Evolutionary conservation across 2,797 vertebrate genomes (phyloP), one percentile per base, ranked within the genome.

Genomic region (Rhinoraja longicauda): DNA sequence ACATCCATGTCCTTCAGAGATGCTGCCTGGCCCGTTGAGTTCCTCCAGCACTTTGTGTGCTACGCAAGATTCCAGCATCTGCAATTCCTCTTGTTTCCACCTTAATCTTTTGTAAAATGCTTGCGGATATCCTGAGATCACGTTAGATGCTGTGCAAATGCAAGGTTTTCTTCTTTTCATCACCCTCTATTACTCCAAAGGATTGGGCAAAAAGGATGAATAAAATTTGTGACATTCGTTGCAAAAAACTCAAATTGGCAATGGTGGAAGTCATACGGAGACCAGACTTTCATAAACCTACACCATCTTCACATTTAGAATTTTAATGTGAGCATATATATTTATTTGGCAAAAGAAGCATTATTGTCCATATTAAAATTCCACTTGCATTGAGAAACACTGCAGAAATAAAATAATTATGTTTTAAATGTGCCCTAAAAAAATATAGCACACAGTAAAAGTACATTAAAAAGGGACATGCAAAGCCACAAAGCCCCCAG

Each of bases 381-480:
- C 75, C 29, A 12, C n/a, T 77, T 75, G 29, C 75, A 77, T 77
- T 77, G 75, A 32, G 75, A 77, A 77, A 32, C 32, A 15, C 75
- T 36, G 75, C 29, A 77, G 75, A 32, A 77, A 77, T 32, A 13
- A 77, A 77, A 77, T 32, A 77, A 32, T 77, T 77, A 32, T 15
- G 29, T 77, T 32, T 32, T 32, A 77, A n/a, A 77, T 77, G 29
- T 36, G 10, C n/a, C 75, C 75, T n/a, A n/a, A n/a, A 36, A 77
- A 12, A 77, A 77, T 36, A 32, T 15, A 77, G n/a, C 75, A 32
- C 75, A 32, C 75, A 32, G n/a, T 77, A 77, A 77, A 77, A 32
- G 77, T 77, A 77, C 75, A 77, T 77, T 77, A 77, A 32, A 32
- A 32, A 77, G 75, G 75, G n/a, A 77, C 75, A 77, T 77, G 75